These are phyloP conservation scores for Anaspis maculata DNA, from an alignment of 2,888 invertebrate species.

Conservation along the genomic window DNA sequence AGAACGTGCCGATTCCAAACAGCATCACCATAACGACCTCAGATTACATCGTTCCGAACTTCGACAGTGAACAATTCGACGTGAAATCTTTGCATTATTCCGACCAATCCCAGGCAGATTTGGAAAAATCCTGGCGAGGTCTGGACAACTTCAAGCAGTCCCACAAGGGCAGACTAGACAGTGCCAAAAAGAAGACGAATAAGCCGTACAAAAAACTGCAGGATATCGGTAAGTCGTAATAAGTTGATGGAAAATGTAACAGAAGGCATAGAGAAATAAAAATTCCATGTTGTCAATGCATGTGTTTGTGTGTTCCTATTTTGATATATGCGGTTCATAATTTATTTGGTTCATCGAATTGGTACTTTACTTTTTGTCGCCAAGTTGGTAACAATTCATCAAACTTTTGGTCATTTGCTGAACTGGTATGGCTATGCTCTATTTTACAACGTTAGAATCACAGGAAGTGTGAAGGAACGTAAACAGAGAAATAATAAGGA, in stretches of 20 bases:
- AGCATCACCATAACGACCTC: conserved; percentile 14
- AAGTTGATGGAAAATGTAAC: conserved; percentile 1
- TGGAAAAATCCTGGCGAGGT: conserved; percentile 31
- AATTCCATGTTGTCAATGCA: too few relatives aligned
- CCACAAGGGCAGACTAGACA: conserved; percentile 33
- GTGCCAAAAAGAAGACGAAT: conserved; percentile 17
- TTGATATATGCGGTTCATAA: too few relatives aligned
- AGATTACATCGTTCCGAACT: conserved; percentile 27
- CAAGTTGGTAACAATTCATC: too few relatives aligned
- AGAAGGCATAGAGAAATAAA: not conserved
- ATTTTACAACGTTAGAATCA: too few relatives aligned
- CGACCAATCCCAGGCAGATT: conserved; percentile 15
- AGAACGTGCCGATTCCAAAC: conserved; percentile 17
- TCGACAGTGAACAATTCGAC: conserved; percentile 20
- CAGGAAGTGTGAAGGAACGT: too few relatives aligned
- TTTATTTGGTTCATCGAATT: too few relatives aligned
- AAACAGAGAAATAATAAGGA: too few relatives aligned
- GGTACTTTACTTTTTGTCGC: too few relatives aligned
- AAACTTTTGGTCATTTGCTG: too few relatives aligned
- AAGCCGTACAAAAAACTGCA: too few relatives aligned
- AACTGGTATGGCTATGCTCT: too few relatives aligned
- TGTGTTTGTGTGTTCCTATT: too few relatives aligned
- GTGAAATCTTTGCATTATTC: conserved; percentile 12
- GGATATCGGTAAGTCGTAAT: conserved; percentile 14
- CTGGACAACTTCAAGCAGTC: conserved; percentile 30